phyloP scores from a whole-genome alignment of 2,888 invertebrate genomes.

The Eremobia ochroleuca region DNA sequence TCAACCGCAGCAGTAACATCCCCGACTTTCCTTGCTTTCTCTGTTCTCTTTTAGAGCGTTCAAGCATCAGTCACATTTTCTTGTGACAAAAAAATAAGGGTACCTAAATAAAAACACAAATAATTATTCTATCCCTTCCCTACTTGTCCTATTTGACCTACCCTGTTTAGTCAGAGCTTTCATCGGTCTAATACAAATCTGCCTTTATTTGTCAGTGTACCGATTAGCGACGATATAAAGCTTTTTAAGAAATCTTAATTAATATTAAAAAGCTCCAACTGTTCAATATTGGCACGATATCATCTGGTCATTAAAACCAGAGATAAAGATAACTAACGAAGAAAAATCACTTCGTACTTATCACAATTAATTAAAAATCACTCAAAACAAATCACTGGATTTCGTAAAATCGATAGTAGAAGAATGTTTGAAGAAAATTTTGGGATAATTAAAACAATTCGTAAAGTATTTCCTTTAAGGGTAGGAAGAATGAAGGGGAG shows the following conservation, averaged over 20 bases:
- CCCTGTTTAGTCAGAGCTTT: too few relatives aligned
- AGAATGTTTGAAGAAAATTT: constrained; percentile 60
- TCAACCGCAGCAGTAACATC: constrained; percentile 37
- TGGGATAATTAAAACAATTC: constrained; percentile 74
- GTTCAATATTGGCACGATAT: background rate
- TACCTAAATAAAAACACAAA: too few relatives aligned
- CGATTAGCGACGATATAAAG: too few relatives aligned
- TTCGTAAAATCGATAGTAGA: constrained; percentile 54
- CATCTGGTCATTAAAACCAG: constrained; percentile 1
- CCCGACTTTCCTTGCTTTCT: constrained; percentile 41
- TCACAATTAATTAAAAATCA: constrained; percentile 54
- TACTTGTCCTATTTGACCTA: too few relatives aligned
- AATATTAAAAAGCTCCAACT: background rate
- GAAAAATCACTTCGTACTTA: constrained; percentile 16
- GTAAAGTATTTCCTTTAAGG: constrained; percentile 74
- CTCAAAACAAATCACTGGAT: constrained; percentile 35
- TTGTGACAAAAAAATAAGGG: too few relatives aligned
- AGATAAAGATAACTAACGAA: constrained; percentile 16
- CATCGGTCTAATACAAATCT: too few relatives aligned
- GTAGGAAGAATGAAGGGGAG: constrained; percentile 77
- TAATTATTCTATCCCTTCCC: too few relatives aligned
- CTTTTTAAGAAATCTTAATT: background rate
- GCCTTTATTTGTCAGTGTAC: background rate
- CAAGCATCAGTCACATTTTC: background rate
- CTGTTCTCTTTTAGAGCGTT: constrained; percentile 9